Conservation (phyloP, 1,140 invertebrate genomes). For the Hermatobates lingyangjiaoensis region DNA sequence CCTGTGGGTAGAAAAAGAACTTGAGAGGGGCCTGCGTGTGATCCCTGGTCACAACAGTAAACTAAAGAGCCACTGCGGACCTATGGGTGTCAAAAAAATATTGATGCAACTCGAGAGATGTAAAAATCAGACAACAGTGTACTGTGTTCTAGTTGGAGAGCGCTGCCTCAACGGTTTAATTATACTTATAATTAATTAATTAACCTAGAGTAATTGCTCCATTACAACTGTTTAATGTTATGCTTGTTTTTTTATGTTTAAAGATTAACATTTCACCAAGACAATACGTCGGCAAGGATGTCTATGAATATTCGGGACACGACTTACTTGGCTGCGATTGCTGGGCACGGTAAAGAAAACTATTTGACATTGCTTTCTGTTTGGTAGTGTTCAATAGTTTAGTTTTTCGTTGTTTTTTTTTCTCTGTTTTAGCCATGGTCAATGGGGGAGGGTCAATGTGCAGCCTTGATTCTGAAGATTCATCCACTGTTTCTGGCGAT, state of each 20-base stretch:
- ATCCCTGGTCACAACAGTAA: too few relatives aligned
- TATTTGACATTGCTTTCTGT: conserved; percentile 1
- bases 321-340: conserved; percentile 55
- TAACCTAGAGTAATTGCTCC: too few relatives aligned
- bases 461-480: conserved; percentile 21
- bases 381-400: conserved; percentile 1
- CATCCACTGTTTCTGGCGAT: conserved; percentile 30
- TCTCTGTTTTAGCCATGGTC: conserved; percentile 21
- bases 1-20: too few relatives aligned
- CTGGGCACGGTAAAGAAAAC: conserved; percentile 38
- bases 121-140: too few relatives aligned
- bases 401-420: neutral
- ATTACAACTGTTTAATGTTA: neutral
- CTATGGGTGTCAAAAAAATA: too few relatives aligned
- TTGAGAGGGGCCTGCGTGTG: too few relatives aligned
- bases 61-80: too few relatives aligned
- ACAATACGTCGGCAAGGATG: conserved; percentile 22
- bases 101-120: too few relatives aligned
- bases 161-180: too few relatives aligned
- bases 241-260: neutral
- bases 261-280: conserved; percentile 16
- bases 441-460: conserved; percentile 20
- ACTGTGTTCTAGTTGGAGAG: too few relatives aligned
- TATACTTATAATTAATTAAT: too few relatives aligned
- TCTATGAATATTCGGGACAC: conserved; percentile 46